phyloP scores from a whole-genome alignment of 64 coral and sea anemone species.

The Pocillopora verrucosa region DNA sequence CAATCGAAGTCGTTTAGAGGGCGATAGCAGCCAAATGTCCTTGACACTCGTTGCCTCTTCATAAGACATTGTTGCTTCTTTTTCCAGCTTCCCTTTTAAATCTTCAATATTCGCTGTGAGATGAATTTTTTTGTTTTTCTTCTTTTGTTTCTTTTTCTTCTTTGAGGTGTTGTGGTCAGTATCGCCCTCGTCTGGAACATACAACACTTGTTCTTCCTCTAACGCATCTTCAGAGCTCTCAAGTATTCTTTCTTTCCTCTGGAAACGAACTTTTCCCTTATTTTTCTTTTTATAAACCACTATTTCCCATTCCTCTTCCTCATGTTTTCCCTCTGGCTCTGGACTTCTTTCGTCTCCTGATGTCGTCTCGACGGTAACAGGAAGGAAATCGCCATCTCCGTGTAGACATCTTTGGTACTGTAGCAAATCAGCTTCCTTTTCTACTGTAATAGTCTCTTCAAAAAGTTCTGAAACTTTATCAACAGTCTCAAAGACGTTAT shows the following conservation, averaged over 20 bases:
- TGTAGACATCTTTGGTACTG: background rate
- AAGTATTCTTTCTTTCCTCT: too few relatives aligned
- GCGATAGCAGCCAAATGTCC: constrained; percentile 24
- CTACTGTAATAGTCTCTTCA: background rate
- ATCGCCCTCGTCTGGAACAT: background rate
- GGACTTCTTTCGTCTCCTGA: background rate
- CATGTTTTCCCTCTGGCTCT: background rate
- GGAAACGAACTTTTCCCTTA: background rate
- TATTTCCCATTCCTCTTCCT: background rate
- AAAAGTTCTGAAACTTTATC: background rate
- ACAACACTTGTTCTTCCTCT: background rate
- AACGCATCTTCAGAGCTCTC: background rate
- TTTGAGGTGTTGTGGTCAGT: background rate
- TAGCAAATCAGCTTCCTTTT: background rate
- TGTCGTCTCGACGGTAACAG: background rate
- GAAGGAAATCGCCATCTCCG: background rate
- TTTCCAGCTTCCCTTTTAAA: background rate
- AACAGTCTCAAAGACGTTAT: background rate
- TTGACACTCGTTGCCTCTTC: background rate
- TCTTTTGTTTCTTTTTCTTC: background rate
- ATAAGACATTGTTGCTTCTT: background rate
- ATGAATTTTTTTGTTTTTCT: background rate
- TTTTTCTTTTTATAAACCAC: background rate
- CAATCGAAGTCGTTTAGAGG: constrained; percentile 4
- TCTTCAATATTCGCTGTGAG: background rate